phyloP scores from a whole-genome alignment of 2,888 invertebrate species.

The Drosophila rubida region DNA sequence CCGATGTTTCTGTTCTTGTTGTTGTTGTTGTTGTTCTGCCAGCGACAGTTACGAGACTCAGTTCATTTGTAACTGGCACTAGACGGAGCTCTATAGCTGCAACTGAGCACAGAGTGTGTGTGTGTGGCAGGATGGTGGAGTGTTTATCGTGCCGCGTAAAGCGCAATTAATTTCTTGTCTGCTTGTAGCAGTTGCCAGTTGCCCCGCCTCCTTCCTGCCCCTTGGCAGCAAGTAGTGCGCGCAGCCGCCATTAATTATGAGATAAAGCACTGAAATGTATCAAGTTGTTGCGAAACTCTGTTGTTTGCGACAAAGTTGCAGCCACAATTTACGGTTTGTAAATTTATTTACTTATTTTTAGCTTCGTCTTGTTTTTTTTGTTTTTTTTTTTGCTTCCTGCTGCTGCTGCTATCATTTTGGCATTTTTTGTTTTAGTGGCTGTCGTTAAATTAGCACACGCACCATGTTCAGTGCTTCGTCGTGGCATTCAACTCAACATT shows the following conservation, averaged over 20 bases:
- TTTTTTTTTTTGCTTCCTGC: not conserved
- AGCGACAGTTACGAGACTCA: conserved; percentile 56
- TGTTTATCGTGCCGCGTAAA: conserved; percentile 79
- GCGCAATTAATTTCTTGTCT: conserved; percentile 80
- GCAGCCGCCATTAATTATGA: conserved; percentile 78
- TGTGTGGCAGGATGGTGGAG: conserved; percentile 21
- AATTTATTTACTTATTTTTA: conserved; percentile 49
- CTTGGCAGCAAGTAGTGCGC: conserved; percentile 23
- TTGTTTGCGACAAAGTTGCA: conserved; percentile 71
- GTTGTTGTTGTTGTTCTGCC: conserved; percentile 5
- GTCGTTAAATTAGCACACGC: conserved; percentile 49
- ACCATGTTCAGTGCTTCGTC: conserved; percentile 11
- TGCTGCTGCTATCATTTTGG: conserved; percentile 37
- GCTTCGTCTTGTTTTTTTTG: too few relatives aligned
- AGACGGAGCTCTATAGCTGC: conserved; percentile 13
- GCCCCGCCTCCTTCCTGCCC: conserved; percentile 16
- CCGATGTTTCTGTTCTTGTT: conserved; percentile 17
- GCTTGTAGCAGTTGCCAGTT: conserved; percentile 66
- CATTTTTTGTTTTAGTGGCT: conserved; percentile 30
- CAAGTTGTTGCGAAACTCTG: conserved; percentile 74
- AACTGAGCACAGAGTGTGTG: not conserved
- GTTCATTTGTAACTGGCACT: conserved; percentile 73
- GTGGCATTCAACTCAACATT: conserved; percentile 17
- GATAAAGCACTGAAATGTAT: conserved; percentile 81
- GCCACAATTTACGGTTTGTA: conserved; percentile 72